Conservation (phyloP, 2,888 invertebrate species). For the Mythimna pallens region DNA sequence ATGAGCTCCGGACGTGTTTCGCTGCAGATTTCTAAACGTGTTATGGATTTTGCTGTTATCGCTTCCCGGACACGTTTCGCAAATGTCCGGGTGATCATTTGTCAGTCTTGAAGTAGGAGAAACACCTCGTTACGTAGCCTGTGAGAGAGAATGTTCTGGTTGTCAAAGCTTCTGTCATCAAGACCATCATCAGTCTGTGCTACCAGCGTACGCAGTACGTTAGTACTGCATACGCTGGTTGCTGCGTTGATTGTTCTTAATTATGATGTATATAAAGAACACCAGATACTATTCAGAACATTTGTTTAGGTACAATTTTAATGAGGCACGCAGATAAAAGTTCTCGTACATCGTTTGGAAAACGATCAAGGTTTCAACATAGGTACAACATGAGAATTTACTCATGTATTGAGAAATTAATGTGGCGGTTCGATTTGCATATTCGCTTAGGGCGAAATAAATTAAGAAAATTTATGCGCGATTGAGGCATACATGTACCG, state of each 20-base stretch:
- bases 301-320: slow-evolving; percentile 1
- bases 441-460: slow-evolving; percentile 53
- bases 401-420: slow-evolving; percentile 54
- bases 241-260: not conserved
- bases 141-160: slow-evolving; percentile 16
- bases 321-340: not conserved
- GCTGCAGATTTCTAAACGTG: slow-evolving; percentile 14
- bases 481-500: slow-evolving; percentile 37
- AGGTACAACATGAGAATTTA: slow-evolving; percentile 29
- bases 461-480: slow-evolving; percentile 53
- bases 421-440: slow-evolving; percentile 56
- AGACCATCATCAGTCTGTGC: too few species aligned
- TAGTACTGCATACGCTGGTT: not conserved
- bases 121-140: slow-evolving; percentile 42
- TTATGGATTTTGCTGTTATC: slow-evolving; percentile 28
- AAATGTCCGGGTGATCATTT: slow-evolving; percentile 49
- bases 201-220: too few species aligned
- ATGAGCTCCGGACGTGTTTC: not conserved
- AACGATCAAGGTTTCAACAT: slow-evolving; percentile 16
- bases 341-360: not conserved
- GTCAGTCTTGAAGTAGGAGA: slow-evolving; percentile 49
- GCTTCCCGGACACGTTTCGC: slow-evolving; percentile 52
- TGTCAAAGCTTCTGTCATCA: too few species aligned
- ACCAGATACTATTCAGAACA: not conserved
- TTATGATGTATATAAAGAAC: not conserved